Evolutionary conservation across 2,888 invertebrate genomes (phyloP).

Genomic region (Neuroscelio doddi): DNA sequence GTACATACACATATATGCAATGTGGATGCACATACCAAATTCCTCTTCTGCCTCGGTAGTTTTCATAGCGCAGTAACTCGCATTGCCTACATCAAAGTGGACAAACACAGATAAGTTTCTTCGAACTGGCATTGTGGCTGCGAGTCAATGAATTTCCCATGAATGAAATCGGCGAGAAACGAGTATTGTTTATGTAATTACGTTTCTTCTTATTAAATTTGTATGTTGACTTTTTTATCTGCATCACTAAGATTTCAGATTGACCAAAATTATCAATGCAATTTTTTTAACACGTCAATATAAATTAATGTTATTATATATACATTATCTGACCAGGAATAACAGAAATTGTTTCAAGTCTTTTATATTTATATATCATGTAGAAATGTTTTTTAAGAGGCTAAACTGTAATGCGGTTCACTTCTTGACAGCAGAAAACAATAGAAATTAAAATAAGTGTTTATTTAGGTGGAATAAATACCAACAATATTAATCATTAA

Average conservation of each 20-base stretch:
- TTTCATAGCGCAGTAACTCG: conserved; percentile 47
- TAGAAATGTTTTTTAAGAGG: too few species aligned
- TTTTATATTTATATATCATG: too few species aligned
- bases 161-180: conserved; percentile 49
- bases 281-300: too few species aligned
- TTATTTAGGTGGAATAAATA: too few species aligned
- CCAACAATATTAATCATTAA: too few species aligned
- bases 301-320: too few species aligned
- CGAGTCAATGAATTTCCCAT: conserved; percentile 58
- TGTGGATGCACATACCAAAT: conserved; percentile 24
- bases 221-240: not conserved
- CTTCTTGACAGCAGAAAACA: not conserved
- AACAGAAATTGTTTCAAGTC: too few species aligned
- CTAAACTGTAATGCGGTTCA: too few species aligned
- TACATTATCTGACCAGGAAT: too few species aligned
- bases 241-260: not conserved
- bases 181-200: not conserved
- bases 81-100: conserved; percentile 44
- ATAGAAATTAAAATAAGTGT: too few species aligned
- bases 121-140: conserved; percentile 46
- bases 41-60: conserved; percentile 49
- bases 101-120: conserved; percentile 51
- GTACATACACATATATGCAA: conserved; percentile 36
- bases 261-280: not conserved
- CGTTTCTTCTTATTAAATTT: not conserved